Conservation (phyloP, 1,140 invertebrate species). For the Hestina assimilis region DNA sequence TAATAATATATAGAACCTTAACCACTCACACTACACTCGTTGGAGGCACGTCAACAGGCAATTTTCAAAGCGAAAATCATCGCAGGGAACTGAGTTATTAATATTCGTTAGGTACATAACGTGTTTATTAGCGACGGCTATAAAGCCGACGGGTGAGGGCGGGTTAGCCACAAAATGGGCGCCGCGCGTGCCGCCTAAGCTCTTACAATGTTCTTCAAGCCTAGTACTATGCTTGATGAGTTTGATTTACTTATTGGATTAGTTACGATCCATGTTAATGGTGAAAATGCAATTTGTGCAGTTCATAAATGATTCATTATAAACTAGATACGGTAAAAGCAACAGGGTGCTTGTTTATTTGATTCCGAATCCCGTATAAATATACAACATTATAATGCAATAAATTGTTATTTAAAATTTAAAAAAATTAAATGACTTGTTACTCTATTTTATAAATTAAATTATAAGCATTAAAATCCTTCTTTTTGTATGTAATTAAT, state of each 20-base stretch:
- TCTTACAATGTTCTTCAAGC: conserved; percentile 60
- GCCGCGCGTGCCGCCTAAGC: conserved; percentile 55
- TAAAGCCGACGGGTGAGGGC: conserved; percentile 33
- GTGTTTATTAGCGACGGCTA: conserved; percentile 61
- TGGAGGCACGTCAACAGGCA: conserved; percentile 28
- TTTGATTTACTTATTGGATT: conserved; percentile 67
- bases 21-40: conserved; percentile 5
- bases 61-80: conserved; percentile 55
- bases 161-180: conserved; percentile 58
- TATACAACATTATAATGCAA: too few relatives aligned
- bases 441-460: too few relatives aligned
- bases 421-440: too few relatives aligned
- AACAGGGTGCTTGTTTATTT: background rate
- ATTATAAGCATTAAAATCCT: too few relatives aligned
- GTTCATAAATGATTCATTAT: conserved; percentile 2
- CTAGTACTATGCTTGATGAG: conserved; percentile 47
- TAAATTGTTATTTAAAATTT: too few relatives aligned
- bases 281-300: conserved; percentile 24
- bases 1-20: conserved; percentile 8
- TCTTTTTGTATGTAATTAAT: too few relatives aligned
- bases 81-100: conserved; percentile 56
- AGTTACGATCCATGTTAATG: conserved; percentile 20
- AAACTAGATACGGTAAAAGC: background rate
- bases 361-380: too few relatives aligned
- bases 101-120: conserved; percentile 66